These are phyloP conservation scores for Drosophila sordidapex DNA, from an alignment of 2,888 invertebrate genomes.

Conservation along the genomic window DNA sequence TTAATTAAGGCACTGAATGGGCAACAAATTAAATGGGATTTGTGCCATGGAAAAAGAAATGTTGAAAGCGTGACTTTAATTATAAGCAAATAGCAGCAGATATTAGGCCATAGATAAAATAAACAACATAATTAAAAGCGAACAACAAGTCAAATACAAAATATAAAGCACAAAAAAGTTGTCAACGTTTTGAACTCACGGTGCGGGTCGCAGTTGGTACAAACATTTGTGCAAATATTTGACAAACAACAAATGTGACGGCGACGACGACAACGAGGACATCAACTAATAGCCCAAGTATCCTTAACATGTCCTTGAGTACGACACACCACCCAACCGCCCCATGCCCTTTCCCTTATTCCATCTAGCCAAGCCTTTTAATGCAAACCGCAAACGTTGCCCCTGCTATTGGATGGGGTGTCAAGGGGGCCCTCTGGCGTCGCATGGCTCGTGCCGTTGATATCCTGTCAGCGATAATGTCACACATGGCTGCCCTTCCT, in stretches of 20 bases:
- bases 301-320: constrained; percentile 68
- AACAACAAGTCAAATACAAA: constrained; percentile 64
- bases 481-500: constrained; percentile 64
- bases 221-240: constrained; percentile 76
- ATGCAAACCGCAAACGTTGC: constrained; percentile 42
- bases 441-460: constrained; percentile 41
- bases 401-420: constrained; percentile 38
- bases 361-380: constrained; percentile 53
- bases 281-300: constrained; percentile 68
- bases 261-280: constrained; percentile 46
- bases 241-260: constrained; percentile 44
- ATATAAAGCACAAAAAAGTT: constrained; percentile 26
- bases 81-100: constrained; percentile 73
- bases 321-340: constrained; percentile 8
- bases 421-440: constrained; percentile 38
- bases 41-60: constrained; percentile 33
- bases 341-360: neutral
- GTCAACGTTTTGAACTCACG: constrained; percentile 56
- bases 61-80: constrained; percentile 64
- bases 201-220: constrained; percentile 65
- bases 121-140: constrained; percentile 78
- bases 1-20: constrained; percentile 73
- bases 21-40: constrained; percentile 64
- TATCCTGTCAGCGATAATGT: constrained; percentile 72
- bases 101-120: constrained; percentile 61